These are phyloP conservation scores for Poecilia velifera DNA, from an alignment of 2,797 vertebrate genomes.

Conservation along the genomic window DNA sequence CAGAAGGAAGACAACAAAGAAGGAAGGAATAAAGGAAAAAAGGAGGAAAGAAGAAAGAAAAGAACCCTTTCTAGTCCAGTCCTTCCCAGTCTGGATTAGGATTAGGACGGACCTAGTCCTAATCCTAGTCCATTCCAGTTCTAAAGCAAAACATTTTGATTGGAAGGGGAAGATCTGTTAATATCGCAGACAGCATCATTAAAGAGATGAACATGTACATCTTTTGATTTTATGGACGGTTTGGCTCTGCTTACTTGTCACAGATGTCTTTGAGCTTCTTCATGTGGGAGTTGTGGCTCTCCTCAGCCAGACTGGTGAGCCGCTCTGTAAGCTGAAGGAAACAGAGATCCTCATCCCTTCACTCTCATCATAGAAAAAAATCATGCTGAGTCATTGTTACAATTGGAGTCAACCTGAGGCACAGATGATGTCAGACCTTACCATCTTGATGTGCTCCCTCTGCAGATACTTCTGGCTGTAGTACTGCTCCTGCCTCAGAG, in stretches of 20 bases:
- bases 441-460: slow-evolving; percentile 95
- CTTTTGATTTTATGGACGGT: background rate
- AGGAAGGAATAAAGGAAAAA: too few relatives aligned
- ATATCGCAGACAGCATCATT: background rate
- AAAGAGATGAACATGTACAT: background rate
- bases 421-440: slow-evolving; percentile 50
- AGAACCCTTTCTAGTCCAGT: too few relatives aligned
- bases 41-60: too few relatives aligned
- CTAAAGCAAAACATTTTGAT: background rate
- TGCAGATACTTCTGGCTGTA: slow-evolving; percentile 98
- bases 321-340: slow-evolving; percentile 90
- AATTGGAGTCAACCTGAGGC: too few relatives aligned
- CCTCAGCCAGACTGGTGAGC: slow-evolving; percentile 90
- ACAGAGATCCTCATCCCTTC: slow-evolving; percentile 9
- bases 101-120: too few relatives aligned
- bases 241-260: slow-evolving; percentile 88
- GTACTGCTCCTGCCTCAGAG: slow-evolving; percentile 96
- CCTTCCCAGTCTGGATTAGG: too few relatives aligned
- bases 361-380: background rate
- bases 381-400: background rate
- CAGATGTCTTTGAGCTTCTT: slow-evolving; percentile 97
- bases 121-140: too few relatives aligned
- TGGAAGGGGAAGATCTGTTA: background rate
- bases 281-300: slow-evolving; percentile 90
- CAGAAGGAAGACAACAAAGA: background rate